Percentiles rank a stretch among this genome's conserved stretches.
These are phyloP conservation scores for Drosophila repletoides DNA, from an alignment of 1,140 invertebrate species.

Conservation along the genomic window DNA sequence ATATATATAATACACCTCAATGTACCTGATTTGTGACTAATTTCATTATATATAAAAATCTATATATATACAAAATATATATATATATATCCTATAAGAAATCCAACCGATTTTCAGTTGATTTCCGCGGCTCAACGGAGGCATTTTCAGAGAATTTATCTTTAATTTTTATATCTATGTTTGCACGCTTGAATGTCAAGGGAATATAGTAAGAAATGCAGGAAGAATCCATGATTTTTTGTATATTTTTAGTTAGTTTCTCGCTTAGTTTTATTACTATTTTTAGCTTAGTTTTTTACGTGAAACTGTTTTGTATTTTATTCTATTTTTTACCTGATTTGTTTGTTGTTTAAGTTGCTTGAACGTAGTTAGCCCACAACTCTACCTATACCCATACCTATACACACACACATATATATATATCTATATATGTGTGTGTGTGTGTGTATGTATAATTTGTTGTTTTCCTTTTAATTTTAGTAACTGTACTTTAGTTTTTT, in stretches of 20 bases:
- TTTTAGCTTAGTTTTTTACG: conserved; percentile 12
- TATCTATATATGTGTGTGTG: conserved; percentile 15
- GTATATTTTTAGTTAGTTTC: conserved; percentile 27
- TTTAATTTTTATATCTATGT: conserved; percentile 22
- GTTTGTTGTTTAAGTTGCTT: conserved; percentile 66
- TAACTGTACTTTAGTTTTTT: conserved; percentile 57
- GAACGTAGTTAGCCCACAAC: conserved; percentile 55
- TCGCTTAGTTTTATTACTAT: not conserved
- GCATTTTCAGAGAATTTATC: conserved; percentile 39
- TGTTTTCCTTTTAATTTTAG: conserved; percentile 31
- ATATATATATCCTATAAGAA: not conserved
- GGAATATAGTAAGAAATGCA: too few species aligned
- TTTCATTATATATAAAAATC: conserved; percentile 54
- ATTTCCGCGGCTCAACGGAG: conserved; percentile 55
- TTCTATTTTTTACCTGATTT: not conserved
- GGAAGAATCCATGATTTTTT: conserved; percentile 16
- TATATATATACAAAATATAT: too few species aligned
- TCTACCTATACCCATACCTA: not conserved
- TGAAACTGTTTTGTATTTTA: conserved; percentile 29
- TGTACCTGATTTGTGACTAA: conserved; percentile 72
- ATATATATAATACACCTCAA: conserved; percentile 41
- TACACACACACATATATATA: conserved; percentile 11
- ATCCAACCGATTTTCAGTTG: conserved; percentile 13
- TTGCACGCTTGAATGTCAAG: conserved; percentile 77
- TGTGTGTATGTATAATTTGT: conserved; percentile 46